phyloP scores from a whole-genome alignment of 2,888 invertebrate species.

The Leptinotarsa rubiginosa region DNA sequence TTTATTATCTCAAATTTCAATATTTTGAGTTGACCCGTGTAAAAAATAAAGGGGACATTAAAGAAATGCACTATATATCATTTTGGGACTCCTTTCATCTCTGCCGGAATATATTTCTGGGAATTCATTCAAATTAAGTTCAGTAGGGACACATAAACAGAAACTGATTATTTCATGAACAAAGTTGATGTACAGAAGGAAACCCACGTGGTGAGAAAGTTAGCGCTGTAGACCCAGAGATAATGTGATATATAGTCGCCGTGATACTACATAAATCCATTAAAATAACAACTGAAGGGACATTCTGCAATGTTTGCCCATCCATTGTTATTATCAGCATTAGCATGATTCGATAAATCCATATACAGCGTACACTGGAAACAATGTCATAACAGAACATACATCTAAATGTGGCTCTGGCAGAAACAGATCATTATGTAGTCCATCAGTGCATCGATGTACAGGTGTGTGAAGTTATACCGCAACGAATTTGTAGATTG shows the following conservation, averaged over 20 bases:
- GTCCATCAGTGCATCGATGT: slow-evolving; percentile 26
- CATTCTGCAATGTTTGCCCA: slow-evolving; percentile 15
- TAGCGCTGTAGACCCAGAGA: background rate
- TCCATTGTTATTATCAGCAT: slow-evolving; percentile 34
- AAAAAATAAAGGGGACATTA: too few species aligned
- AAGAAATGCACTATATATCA: too few species aligned
- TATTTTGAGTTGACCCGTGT: too few species aligned
- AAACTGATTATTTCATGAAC: too few species aligned
- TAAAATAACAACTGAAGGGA: slow-evolving; percentile 17
- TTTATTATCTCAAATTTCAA: too few species aligned
- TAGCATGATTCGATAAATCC: slow-evolving; percentile 33
- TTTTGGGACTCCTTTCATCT: too few species aligned
- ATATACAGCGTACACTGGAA: slow-evolving; percentile 21
- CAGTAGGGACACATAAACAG: too few species aligned
- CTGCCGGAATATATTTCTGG: too few species aligned
- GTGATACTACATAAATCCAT: slow-evolving; percentile 22
- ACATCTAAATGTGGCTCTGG: slow-evolving; percentile 29
- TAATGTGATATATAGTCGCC: background rate
- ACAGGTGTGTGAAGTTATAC: background rate
- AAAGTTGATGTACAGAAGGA: background rate
- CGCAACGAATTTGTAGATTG: too few species aligned
- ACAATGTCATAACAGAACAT: slow-evolving; percentile 26
- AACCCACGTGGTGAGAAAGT: background rate
- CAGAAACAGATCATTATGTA: slow-evolving; percentile 20
- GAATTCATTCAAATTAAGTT: too few species aligned